phyloP scores from a whole-genome alignment of 2,113 vertebrate species.

The Hydrolagus affinis region DNA sequence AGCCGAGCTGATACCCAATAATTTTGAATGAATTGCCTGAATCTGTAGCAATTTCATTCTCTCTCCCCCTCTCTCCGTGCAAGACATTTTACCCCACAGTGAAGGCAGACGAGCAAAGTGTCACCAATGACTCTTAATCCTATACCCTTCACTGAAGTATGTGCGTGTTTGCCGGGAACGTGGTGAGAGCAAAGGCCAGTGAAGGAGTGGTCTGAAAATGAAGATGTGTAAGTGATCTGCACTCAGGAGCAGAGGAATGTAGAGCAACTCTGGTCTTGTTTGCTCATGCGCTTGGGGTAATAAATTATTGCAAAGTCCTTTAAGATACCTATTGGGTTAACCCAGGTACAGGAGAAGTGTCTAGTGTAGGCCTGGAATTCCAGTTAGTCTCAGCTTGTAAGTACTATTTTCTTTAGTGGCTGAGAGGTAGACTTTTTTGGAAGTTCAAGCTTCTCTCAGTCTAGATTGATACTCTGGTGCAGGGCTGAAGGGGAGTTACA shows the following conservation, averaged over 20 bases:
- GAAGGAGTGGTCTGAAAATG: not conserved
- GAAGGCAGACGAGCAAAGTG: too few relatives aligned
- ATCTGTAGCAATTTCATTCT: not conserved
- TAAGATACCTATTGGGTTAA: not conserved
- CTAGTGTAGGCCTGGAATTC: too few relatives aligned
- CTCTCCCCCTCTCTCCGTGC: not conserved
- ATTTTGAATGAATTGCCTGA: constrained; percentile 1
- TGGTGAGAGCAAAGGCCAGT: not conserved
- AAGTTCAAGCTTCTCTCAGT: too few relatives aligned
- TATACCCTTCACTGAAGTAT: constrained; percentile 12
- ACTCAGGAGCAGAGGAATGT: not conserved
- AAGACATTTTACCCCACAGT: not conserved
- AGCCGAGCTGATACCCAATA: not conserved
- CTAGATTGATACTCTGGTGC: too few relatives aligned
- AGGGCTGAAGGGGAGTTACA: too few relatives aligned
- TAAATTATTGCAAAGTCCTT: constrained; percentile 7
- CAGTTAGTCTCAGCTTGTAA: too few relatives aligned
- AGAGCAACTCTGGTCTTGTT: constrained; percentile 4
- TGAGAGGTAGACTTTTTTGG: too few relatives aligned
- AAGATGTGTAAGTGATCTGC: not conserved
- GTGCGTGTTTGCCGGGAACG: not conserved
- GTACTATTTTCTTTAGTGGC: too few relatives aligned
- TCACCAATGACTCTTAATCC: not conserved
- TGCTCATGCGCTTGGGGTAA: not conserved
- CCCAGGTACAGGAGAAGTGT: too few relatives aligned